phyloP scores from a whole-genome alignment of 2,113 vertebrate species.

The Opisthocomus hoazin region DNA sequence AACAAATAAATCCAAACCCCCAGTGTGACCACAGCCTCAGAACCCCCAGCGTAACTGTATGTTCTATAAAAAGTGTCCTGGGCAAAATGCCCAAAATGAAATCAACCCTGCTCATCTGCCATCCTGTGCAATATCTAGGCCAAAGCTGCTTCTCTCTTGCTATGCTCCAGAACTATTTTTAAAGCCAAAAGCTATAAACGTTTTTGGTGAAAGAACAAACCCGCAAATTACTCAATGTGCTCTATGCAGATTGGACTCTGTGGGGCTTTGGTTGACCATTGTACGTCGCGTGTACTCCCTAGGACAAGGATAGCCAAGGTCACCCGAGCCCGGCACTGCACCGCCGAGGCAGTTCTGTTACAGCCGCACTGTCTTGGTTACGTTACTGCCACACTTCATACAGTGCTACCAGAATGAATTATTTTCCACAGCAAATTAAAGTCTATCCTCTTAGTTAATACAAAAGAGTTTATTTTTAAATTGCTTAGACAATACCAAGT shows the following conservation, averaged over 20 bases:
- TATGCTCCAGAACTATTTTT: conserved; percentile 75
- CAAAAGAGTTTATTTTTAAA: neutral
- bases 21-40: conserved; percentile 53
- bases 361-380: neutral
- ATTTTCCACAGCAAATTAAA: neutral
- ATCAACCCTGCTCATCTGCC: conserved; percentile 79
- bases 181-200: conserved; percentile 84
- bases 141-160: conserved; percentile 67
- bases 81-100: conserved; percentile 76
- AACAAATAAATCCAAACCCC: conserved; percentile 62
- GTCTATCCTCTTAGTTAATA: neutral
- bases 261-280: conserved; percentile 48
- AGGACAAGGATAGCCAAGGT: conserved; percentile 78
- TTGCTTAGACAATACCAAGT: neutral
- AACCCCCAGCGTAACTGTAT: conserved; percentile 73
- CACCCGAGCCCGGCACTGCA: neutral
- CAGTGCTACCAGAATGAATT: neutral
- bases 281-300: conserved; percentile 68
- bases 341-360: neutral
- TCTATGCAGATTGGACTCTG: conserved; percentile 67
- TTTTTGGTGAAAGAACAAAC: conserved; percentile 81
- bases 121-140: conserved; percentile 68
- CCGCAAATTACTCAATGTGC: conserved; percentile 80
- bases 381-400: neutral
- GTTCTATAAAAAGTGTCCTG: conserved; percentile 80